phyloP scores from a whole-genome alignment of 2,113 vertebrate species.

The Eonycteris spelaea region DNA sequence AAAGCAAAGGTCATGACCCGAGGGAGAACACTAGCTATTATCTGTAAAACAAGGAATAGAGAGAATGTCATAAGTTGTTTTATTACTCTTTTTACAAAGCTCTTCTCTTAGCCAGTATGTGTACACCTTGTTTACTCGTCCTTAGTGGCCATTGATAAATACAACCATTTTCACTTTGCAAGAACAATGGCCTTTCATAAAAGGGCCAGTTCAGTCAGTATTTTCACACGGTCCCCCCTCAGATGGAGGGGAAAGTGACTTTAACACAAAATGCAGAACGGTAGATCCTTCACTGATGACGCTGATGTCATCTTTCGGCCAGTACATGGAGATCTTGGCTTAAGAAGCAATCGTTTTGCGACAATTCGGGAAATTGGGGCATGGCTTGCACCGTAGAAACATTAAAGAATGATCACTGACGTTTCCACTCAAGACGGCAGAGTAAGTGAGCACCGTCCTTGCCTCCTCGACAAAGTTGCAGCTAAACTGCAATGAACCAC shows the following conservation, averaged over 20 bases:
- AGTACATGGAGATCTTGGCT: neutral
- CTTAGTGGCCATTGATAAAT: neutral
- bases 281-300: neutral
- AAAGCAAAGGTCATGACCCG: neutral
- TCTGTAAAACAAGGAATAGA: neutral
- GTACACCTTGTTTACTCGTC: neutral
- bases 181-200: neutral
- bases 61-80: neutral
- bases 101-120: neutral
- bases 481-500: too few species aligned
- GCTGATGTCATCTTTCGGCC: neutral
- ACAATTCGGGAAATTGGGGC: neutral
- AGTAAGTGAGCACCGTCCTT: too few species aligned
- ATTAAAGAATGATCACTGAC: neutral
- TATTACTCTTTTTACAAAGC: neutral
- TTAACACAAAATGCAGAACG: neutral
- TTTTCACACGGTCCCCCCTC: neutral
- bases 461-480: too few species aligned
- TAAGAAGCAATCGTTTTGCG: neutral
- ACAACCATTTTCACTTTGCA: neutral
- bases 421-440: too few species aligned
- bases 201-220: neutral
- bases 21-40: neutral
- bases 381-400: neutral
- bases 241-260: neutral